Conservation (phyloP, 2,888 invertebrate species). For the Cerceris ruficornis region DNA sequence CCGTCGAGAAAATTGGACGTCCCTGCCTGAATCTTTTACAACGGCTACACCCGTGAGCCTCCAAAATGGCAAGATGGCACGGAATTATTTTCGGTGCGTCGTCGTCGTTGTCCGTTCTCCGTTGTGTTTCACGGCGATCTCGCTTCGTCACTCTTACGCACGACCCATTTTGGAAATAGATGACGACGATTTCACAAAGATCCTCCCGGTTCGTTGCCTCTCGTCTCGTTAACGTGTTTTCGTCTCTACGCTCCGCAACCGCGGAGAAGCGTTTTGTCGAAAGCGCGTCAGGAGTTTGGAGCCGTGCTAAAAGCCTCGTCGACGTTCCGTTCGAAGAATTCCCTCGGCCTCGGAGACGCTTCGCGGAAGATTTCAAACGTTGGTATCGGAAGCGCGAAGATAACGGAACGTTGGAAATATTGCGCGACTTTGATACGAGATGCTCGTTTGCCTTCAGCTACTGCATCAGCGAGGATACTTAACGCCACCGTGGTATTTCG, state of each 20-base stretch:
- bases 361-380: no score
- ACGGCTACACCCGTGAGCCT: background rate
- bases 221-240: background rate
- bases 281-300: no score
- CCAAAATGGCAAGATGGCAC: slow-evolving; percentile 32
- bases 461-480: no score
- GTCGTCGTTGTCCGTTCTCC: slow-evolving; percentile 5
- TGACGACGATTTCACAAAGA: slow-evolving; percentile 25
- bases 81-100: slow-evolving; percentile 55
- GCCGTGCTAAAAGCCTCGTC: no score
- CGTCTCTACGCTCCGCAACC: background rate
- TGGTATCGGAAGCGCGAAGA: no score
- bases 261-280: no score
- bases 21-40: background rate
- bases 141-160: slow-evolving; percentile 52
- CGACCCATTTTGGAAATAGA: slow-evolving; percentile 59
- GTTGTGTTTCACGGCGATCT: slow-evolving; percentile 36
- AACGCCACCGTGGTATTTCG: no score
- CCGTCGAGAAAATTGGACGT: no score
- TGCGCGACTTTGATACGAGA: no score
- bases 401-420: no score
- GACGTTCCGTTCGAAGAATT: background rate
- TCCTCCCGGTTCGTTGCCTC: slow-evolving; percentile 18
- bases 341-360: background rate
- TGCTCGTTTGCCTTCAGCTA: no score